Conservation (phyloP, 2,797 vertebrate genomes). For the Carduelis carduelis region DNA sequence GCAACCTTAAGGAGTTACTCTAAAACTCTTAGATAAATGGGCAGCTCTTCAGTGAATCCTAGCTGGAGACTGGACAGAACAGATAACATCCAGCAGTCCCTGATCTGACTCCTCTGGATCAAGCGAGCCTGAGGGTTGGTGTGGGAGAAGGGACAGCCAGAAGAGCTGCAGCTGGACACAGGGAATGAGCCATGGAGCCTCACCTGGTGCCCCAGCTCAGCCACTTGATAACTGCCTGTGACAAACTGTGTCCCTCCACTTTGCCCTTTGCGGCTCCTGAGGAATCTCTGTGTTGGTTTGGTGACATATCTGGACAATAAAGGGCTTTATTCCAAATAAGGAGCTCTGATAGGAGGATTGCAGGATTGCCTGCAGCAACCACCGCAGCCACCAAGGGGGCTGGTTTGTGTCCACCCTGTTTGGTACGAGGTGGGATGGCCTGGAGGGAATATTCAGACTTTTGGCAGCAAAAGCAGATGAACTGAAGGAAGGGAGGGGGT, state of each 20-base stretch:
- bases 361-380: background rate
- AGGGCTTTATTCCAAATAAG: background rate
- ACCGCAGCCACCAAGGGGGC: rapidly evolving
- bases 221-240: background rate
- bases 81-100: background rate
- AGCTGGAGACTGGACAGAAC: background rate
- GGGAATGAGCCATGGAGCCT: background rate
- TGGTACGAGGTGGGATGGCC: background rate
- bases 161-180: background rate
- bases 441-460: background rate
- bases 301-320: background rate
- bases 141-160: background rate
- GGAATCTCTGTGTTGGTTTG: background rate
- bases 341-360: background rate
- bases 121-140: rapidly evolving
- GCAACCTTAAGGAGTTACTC: background rate
- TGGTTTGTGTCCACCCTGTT: background rate
- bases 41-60: background rate
- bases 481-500: background rate
- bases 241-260: background rate
- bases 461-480: background rate
- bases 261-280: background rate
- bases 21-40: background rate
- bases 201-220: background rate
- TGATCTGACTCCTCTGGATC: background rate